phyloP scores from a whole-genome alignment of 2,113 vertebrate genomes.

The Bos indicus region DNA sequence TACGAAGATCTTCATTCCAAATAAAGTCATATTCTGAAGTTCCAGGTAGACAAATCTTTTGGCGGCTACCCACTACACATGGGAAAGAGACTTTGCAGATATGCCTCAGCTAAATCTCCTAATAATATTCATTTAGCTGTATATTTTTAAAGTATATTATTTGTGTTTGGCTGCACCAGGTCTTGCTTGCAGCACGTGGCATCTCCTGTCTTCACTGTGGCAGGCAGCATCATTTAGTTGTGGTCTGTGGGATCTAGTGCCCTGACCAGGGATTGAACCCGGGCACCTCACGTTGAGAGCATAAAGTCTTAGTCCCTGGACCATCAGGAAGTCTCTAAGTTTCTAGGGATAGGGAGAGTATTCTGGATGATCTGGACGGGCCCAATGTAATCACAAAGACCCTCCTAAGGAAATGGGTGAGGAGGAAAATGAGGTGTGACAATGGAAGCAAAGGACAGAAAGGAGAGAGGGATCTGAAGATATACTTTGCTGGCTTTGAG shows the following conservation, averaged over 20 bases:
- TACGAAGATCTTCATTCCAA: not conserved
- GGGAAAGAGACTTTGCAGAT: not conserved
- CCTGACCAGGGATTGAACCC: not conserved
- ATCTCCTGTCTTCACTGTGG: not conserved
- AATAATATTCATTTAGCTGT: not conserved
- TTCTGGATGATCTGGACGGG: not conserved
- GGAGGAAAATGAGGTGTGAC: not conserved
- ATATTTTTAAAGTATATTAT: not conserved
- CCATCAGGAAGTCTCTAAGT: not conserved
- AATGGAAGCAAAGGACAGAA: not conserved
- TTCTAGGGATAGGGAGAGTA: not conserved
- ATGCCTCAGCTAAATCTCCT: not conserved
- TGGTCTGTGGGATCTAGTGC: not conserved
- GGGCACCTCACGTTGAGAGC: fast-evolving
- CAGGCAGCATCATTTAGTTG: not conserved
- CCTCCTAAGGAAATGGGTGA: not conserved
- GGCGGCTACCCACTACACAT: not conserved
- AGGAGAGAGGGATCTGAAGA: not conserved
- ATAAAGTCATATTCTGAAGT: not conserved
- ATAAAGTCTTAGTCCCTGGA: not conserved
- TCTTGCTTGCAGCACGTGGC: not conserved
- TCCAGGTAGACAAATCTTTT: not conserved
- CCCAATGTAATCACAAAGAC: not conserved
- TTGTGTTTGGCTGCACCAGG: not conserved
- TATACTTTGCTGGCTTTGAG: not conserved